These are phyloP conservation scores for Netelia melanura DNA, from an alignment of 2,888 invertebrate genomes.

Conservation along the genomic window DNA sequence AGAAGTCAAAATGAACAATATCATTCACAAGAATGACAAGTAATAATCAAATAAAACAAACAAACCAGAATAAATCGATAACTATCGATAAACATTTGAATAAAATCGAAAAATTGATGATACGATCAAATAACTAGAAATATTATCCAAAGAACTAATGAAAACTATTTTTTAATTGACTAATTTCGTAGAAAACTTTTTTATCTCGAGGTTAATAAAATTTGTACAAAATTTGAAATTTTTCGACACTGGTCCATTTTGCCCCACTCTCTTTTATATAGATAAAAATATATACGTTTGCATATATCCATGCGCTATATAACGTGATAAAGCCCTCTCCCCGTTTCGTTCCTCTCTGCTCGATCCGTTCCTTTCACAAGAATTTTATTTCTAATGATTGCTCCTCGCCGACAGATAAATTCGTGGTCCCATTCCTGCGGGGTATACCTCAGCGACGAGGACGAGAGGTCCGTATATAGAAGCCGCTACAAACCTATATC, in stretches of 20 bases:
- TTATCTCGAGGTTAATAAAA: background rate
- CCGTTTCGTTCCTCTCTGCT: background rate
- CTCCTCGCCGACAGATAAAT: slow-evolving; percentile 34
- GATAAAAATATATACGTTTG: background rate
- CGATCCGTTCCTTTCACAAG: slow-evolving; percentile 36
- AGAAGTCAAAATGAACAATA: background rate
- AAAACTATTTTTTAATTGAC: no score
- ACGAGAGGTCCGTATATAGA: slow-evolving; percentile 38
- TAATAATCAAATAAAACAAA: background rate
- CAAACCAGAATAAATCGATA: no score
- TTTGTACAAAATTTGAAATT: background rate
- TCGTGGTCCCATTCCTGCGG: slow-evolving; percentile 51
- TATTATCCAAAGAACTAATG: no score
- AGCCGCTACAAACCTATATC: slow-evolving; percentile 37
- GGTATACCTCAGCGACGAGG: slow-evolving; percentile 25
- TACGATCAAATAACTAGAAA: no score
- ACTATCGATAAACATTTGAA: no score
- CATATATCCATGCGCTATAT: background rate
- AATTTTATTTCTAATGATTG: slow-evolving; percentile 55
- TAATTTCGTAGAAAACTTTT: no score
- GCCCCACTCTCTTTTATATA: background rate
- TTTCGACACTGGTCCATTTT: slow-evolving; percentile 1
- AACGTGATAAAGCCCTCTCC: background rate
- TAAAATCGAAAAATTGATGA: no score
- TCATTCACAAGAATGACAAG: no score